Conservation (phyloP, 2,113 vertebrate species). For the Arizona elegans region DNA sequence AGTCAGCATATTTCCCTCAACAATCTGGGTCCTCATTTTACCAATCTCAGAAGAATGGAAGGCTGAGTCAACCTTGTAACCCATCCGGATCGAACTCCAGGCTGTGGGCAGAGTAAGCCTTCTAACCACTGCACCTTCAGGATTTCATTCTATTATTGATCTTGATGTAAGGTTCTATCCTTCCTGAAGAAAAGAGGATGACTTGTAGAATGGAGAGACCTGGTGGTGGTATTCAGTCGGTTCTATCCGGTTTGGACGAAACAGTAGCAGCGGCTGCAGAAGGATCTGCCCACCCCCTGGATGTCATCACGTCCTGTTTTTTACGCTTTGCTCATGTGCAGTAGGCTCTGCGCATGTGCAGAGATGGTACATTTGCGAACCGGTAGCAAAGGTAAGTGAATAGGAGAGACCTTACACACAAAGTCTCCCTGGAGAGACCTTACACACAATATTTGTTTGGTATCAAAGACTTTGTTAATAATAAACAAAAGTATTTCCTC, state of each 20-base stretch:
- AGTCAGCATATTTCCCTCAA: background rate
- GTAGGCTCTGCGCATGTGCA: too few species aligned
- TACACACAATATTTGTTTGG: background rate
- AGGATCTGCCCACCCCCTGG: too few species aligned
- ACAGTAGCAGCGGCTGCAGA: fast-evolving
- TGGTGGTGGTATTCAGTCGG: too few species aligned
- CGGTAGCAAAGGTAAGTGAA: too few species aligned
- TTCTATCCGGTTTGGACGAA: too few species aligned
- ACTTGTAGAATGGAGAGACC: background rate
- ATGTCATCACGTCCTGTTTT: too few species aligned
- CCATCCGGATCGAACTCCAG: background rate
- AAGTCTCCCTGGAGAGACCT: background rate
- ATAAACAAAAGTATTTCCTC: background rate
- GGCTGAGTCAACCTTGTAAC: background rate
- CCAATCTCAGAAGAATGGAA: background rate
- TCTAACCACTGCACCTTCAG: background rate
- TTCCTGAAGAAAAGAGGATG: background rate
- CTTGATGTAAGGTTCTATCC: background rate
- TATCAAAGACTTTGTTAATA: background rate
- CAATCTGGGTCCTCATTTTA: background rate
- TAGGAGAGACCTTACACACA: too few species aligned
- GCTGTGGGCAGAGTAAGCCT: background rate
- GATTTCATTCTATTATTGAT: background rate
- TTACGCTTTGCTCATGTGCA: too few species aligned
- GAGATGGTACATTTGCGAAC: too few species aligned